phyloP scores from a whole-genome alignment of 1,140 invertebrate species.

The Drosophila willistoni region DNA sequence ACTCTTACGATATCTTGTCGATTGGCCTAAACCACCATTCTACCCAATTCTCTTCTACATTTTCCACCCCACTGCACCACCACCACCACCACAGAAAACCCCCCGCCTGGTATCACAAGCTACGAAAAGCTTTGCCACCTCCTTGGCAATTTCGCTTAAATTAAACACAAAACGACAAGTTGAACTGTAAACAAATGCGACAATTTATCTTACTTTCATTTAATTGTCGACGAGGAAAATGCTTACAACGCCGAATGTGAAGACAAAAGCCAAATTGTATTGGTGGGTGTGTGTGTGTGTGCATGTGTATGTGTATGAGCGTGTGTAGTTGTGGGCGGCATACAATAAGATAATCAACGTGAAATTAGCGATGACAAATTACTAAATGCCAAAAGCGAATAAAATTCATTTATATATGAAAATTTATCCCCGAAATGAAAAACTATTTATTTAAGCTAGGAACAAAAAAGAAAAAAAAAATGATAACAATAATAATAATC shows the following conservation, averaged over 20 bases:
- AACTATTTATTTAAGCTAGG: slow-evolving; percentile 50
- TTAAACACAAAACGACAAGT: slow-evolving; percentile 70
- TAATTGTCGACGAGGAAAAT: slow-evolving; percentile 75
- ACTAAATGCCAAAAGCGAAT: slow-evolving; percentile 44
- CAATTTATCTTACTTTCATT: slow-evolving; percentile 82
- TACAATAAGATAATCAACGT: slow-evolving; percentile 62
- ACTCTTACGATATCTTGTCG: slow-evolving; percentile 40
- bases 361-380: slow-evolving; percentile 78
- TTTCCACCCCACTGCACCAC: not conserved
- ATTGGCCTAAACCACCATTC: slow-evolving; percentile 24
- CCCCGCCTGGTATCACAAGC: not conserved
- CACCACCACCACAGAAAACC: too few relatives aligned
- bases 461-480: slow-evolving; percentile 42
- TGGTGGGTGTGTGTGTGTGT: slow-evolving; percentile 37
- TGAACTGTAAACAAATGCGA: slow-evolving; percentile 79
- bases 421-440: slow-evolving; percentile 18
- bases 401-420: not conserved
- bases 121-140: not conserved
- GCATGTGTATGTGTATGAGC: slow-evolving; percentile 9
- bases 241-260: slow-evolving; percentile 67
- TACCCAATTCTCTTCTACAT: too few relatives aligned
- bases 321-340: slow-evolving; percentile 17
- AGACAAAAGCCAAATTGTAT: slow-evolving; percentile 45
- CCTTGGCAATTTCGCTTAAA: slow-evolving; percentile 52
- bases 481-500: slow-evolving; percentile 31